Conservation (phyloP, 2,888 invertebrate genomes). For the Phyllotreta cruciferae region DNA sequence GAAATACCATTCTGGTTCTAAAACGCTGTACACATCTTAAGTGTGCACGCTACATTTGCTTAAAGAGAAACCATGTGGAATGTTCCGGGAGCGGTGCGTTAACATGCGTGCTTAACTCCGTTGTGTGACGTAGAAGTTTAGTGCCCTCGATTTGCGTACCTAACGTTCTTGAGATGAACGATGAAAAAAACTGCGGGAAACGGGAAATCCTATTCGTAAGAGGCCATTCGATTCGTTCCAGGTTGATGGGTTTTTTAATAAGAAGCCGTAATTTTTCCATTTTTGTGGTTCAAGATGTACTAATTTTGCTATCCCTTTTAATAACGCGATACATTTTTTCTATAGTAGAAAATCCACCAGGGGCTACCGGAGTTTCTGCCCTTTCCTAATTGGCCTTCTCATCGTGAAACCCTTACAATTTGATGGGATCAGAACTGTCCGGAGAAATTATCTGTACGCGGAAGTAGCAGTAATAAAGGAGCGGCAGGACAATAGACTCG, state of each 20-base stretch:
- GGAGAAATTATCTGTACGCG: constrained; percentile 39
- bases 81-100: constrained; percentile 49
- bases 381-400: constrained; percentile 45
- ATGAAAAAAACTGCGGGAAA: no score
- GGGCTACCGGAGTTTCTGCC: constrained; percentile 17
- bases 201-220: no score
- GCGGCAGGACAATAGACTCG: constrained; percentile 32
- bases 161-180: no score
- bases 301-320: no score
- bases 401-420: constrained; percentile 42
- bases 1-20: constrained; percentile 48
- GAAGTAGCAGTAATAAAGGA: constrained; percentile 36
- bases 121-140: constrained; percentile 17
- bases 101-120: constrained; percentile 23
- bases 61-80: constrained; percentile 53
- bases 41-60: constrained; percentile 55
- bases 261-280: no score
- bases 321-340: constrained; percentile 15
- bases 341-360: constrained; percentile 11
- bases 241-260: no score
- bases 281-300: no score
- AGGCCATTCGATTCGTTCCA: no score
- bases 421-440: constrained; percentile 46
- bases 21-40: constrained; percentile 45
- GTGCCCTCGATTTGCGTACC: constrained; percentile 1